These are phyloP conservation scores for Xenopus tropicalis DNA, from an alignment of 2,113 vertebrate genomes.

Conservation along the genomic window UCB_Xtro_10.0 CM004443.2:123415001-123415500, in stretches of 20 bases:
- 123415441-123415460: not conserved
- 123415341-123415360: slow-evolving; percentile 29
- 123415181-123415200: slow-evolving; percentile 30
- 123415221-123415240: slow-evolving; percentile 41
- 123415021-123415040: slow-evolving; percentile 46
- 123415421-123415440: slow-evolving; percentile 35
- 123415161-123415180: slow-evolving; percentile 46
- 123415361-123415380: slow-evolving; percentile 29
- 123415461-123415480: not conserved
- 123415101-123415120: slow-evolving; percentile 38
- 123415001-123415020: slow-evolving; percentile 24
- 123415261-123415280: slow-evolving; percentile 40
- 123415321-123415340: slow-evolving; percentile 30
- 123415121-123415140: slow-evolving; percentile 36
- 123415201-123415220: slow-evolving; percentile 46
- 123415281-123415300: slow-evolving; percentile 21
- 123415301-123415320: slow-evolving; percentile 19
- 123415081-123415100: slow-evolving; percentile 41
- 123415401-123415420: slow-evolving; percentile 22
- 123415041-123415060: slow-evolving; percentile 37
- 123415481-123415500: not conserved
- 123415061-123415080: slow-evolving; percentile 5
- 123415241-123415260: slow-evolving; percentile 41
- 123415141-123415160: slow-evolving; percentile 42
- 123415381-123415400: slow-evolving; percentile 40